Evolutionary conservation across 2,113 vertebrate species (phyloP).

Genomic region (Tragelaphus imberbis): DNA sequence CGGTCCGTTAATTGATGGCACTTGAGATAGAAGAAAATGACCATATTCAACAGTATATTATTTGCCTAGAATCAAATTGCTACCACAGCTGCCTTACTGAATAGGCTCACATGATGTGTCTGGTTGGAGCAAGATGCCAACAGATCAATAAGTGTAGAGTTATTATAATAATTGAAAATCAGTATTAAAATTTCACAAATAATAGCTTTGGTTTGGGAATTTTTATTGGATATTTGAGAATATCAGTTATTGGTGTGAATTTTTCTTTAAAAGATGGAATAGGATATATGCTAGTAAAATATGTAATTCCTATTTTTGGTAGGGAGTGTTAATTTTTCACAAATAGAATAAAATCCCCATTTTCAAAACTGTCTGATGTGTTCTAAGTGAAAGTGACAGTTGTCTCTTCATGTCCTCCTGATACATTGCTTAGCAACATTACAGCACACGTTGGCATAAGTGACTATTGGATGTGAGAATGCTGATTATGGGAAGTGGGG

Average conservation of each 20-base stretch:
- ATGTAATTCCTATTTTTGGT: background rate
- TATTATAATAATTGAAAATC: constrained; percentile 62
- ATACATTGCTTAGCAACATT: background rate
- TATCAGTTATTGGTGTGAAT: constrained; percentile 34
- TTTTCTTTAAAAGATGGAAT: background rate
- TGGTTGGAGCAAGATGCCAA: constrained; percentile 25
- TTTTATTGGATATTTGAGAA: constrained; percentile 63
- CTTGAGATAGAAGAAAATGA: constrained; percentile 46
- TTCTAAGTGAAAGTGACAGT: background rate
- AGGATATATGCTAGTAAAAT: background rate
- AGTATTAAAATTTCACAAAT: constrained; percentile 62
- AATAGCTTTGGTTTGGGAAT: constrained; percentile 55
- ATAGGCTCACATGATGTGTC: background rate
- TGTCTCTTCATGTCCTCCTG: background rate
- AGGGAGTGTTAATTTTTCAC: background rate
- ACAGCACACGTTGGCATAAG: background rate
- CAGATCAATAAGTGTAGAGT: background rate
- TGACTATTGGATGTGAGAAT: background rate
- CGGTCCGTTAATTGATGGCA: constrained; percentile 28
- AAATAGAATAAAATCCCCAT: background rate
- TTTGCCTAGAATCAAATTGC: constrained; percentile 16
- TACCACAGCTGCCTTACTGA: constrained; percentile 19
- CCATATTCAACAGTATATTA: constrained; percentile 37
- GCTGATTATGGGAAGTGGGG: background rate
- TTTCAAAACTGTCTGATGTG: background rate